Evolutionary conservation across 2,888 invertebrate species (phyloP).

Genomic region (Aporophyla nigra): DNA sequence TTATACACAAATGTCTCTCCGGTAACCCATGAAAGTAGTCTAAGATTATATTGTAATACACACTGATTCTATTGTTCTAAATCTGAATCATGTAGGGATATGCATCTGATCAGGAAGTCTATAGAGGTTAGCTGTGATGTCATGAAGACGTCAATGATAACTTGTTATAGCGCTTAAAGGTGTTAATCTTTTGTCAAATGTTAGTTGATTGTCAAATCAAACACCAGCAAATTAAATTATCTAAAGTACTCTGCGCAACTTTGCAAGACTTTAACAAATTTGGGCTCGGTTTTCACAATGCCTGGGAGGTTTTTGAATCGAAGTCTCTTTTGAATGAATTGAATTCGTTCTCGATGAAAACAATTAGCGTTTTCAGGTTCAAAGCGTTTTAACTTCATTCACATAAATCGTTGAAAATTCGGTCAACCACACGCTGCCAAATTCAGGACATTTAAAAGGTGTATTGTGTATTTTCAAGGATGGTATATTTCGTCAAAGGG

Average conservation of each 20-base stretch:
- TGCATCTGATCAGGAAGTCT: background rate
- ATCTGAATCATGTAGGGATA: background rate
- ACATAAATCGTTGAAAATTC: constrained; percentile 1
- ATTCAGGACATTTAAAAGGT: constrained; percentile 71
- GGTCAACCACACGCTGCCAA: constrained; percentile 28
- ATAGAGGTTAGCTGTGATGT: background rate
- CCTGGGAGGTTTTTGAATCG: background rate
- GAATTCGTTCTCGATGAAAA: background rate
- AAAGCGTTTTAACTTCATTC: constrained; percentile 1
- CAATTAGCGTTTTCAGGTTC: background rate
- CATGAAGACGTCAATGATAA: background rate
- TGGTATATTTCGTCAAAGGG: constrained; percentile 74
- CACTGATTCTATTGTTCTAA: background rate
- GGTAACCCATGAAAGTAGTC: background rate
- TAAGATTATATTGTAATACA: background rate
- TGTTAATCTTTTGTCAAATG: background rate
- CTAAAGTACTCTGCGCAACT: background rate
- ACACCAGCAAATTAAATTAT: background rate
- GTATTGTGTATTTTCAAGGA: constrained; percentile 74
- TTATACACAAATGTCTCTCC: background rate
- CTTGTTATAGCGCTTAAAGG: background rate
- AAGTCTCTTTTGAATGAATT: background rate
- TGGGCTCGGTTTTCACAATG: background rate
- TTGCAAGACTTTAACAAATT: background rate
- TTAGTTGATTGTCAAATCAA: background rate